phyloP scores from a whole-genome alignment of 2,888 invertebrate genomes.

The Leptogaster cylindrica region DNA sequence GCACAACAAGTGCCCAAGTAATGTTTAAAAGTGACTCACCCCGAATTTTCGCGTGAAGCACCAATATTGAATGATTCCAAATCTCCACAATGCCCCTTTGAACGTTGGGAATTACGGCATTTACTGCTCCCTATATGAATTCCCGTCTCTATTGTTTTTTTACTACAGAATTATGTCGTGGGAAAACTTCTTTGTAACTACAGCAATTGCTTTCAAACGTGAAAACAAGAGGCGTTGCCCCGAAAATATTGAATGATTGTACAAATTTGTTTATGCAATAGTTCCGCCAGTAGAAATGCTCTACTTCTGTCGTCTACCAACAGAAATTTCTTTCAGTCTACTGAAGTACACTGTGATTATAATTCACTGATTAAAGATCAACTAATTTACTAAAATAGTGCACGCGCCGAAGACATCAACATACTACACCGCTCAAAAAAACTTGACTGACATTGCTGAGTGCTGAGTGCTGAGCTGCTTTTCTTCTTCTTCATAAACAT shows the following conservation, averaged over 20 bases:
- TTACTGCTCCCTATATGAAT: neutral
- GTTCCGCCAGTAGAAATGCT: no score
- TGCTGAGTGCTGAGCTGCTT: no score
- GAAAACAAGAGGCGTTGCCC: slow-evolving; percentile 39
- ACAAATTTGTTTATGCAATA: slow-evolving; percentile 12
- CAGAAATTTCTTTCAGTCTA: no score
- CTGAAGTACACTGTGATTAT: no score
- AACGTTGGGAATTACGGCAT: neutral
- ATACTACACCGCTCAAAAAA: no score
- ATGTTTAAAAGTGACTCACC: slow-evolving; percentile 23
- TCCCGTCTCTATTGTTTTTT: slow-evolving; percentile 25
- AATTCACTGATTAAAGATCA: no score
- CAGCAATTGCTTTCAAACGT: slow-evolving; percentile 5
- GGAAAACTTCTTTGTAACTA: slow-evolving; percentile 14
- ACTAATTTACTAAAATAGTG: no score
- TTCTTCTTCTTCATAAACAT: slow-evolving; percentile 1
- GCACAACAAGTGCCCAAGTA: neutral
- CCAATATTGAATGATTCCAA: neutral
- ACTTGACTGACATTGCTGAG: no score
- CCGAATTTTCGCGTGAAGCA: neutral
- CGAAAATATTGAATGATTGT: neutral
- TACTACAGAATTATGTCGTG: slow-evolving; percentile 18
- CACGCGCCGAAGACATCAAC: no score
- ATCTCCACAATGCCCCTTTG: neutral
- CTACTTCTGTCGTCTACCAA: no score